These are phyloP conservation scores for Eumaeus atala DNA, from an alignment of 1,140 invertebrate species.

Conservation along the genomic window DNA sequence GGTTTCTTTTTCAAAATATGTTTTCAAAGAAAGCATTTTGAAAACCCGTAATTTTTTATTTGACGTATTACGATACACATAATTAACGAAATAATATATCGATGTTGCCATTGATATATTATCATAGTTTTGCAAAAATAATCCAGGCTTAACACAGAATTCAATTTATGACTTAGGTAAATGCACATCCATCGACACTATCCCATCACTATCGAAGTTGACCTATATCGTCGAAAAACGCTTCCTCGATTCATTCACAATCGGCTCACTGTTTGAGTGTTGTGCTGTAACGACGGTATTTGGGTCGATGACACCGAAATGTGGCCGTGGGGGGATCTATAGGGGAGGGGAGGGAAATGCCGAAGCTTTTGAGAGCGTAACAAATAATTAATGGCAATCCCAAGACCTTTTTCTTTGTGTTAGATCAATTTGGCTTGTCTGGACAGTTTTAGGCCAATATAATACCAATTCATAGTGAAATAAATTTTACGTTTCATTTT, in stretches of 20 bases:
- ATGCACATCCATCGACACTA: conserved; percentile 22
- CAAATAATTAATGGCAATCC: conserved; percentile 1
- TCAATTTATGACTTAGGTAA: no score
- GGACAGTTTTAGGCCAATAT: no score
- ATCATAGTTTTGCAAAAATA: no score
- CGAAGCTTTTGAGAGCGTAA: conserved; percentile 11
- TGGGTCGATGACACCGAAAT: conserved; percentile 50
- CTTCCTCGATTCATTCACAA: conserved; percentile 60
- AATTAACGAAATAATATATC: no score
- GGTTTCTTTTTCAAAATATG: no score
- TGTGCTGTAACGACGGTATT: conserved; percentile 44
- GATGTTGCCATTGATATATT: no score
- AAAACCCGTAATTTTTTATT: no score
- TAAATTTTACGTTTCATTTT: no score
- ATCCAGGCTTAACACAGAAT: no score
- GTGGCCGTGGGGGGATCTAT: conserved; percentile 30
- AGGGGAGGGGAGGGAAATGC: conserved; percentile 19
- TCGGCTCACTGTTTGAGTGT: conserved; percentile 47
- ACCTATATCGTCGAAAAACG: conserved; percentile 57
- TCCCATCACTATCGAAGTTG: conserved; percentile 51
- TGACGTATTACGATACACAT: no score
- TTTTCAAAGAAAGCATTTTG: no score
- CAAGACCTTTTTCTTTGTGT: conserved; percentile 7
- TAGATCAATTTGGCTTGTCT: not conserved
- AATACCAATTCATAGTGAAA: no score